Evolutionary conservation across 2,888 invertebrate species (phyloP), one percentile per base, ranked within the genome.

Genomic region (Strigamia maritima): DNA sequence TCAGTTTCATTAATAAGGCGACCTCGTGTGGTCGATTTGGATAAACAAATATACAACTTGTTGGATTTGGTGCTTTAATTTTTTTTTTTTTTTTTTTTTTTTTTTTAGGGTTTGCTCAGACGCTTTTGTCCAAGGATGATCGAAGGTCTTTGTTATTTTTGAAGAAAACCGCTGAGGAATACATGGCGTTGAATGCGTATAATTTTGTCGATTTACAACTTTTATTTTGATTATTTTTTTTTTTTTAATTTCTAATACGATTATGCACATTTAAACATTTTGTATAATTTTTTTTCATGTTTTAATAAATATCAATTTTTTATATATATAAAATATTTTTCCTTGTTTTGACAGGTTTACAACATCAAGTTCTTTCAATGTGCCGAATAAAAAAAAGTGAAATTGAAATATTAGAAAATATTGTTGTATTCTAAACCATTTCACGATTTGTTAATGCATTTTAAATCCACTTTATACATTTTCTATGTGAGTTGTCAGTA

Each of bases 321-420:
- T 54, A 10, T 54, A 14, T 19, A 19, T 19, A 8, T 44, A 16
- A 44, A 3, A 60, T 60, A 2, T 60, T 60, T 60, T 22, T 60
- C 19, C n/a, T 6, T 60, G 2, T n/a, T 60, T 60, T 60, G 60
- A 60, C 60, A 60, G 60, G 16, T 60, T 19, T 10, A 60, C 10
- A n/a, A 6, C 10, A 10, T 49, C n/a, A 49, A n/a, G 49, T n/a
- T 49, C n/a, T n/a, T 2, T 10, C 10, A 6, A 49, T n/a, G n/a
- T n/a, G n/a, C n/a, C n/a, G 14, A 14, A n/a, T 2, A n/a, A 49
- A 49, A 49, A 49, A 49, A 60, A 60, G 19, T 2, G 22, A 60
- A 60, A 60, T 60, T 60, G 60, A 54, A 54, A 54, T 54, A 60
- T 60, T 60, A 10, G 19, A 16, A 60, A 60, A 44, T 44, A 44